Conservation (phyloP, 1,140 invertebrate genomes). For the Drosophila nebulosa region DNA sequence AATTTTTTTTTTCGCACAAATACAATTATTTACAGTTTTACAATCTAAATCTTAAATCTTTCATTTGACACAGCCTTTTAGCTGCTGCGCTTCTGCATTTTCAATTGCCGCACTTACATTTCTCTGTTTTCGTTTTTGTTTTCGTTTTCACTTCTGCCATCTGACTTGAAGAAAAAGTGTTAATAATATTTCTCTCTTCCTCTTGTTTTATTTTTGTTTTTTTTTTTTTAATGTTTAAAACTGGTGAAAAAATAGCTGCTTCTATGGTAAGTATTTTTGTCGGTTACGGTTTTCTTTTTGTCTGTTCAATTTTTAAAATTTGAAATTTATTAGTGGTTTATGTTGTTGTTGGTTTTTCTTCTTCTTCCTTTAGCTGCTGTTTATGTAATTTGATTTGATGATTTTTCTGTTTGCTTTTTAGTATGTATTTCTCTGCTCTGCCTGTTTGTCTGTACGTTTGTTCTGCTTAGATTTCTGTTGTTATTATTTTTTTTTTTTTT, state of each 20-base stretch:
- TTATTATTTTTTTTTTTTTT: slow-evolving; percentile 6
- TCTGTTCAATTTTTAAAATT: slow-evolving; percentile 59
- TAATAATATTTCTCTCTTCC: no score
- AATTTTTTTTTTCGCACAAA: slow-evolving; percentile 48
- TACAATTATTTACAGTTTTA: slow-evolving; percentile 68
- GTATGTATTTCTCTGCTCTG: no score
- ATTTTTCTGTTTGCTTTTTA: no score
- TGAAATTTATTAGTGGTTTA: slow-evolving; percentile 18
- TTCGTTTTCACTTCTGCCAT: not conserved
- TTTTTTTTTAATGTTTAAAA: slow-evolving; percentile 52
- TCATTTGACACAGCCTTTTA: slow-evolving; percentile 11
- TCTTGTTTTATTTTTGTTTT: slow-evolving; percentile 3
- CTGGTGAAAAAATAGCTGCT: slow-evolving; percentile 80
- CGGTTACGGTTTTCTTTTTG: slow-evolving; percentile 41
- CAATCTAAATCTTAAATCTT: slow-evolving; percentile 35
- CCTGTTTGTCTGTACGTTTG: slow-evolving; percentile 8
- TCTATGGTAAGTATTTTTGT: slow-evolving; percentile 62
- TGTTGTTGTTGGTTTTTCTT: not conserved
- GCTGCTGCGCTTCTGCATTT: not conserved
- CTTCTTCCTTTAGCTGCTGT: not conserved
- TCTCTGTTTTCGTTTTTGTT: no score
- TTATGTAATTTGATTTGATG: slow-evolving; percentile 72
- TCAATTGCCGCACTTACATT: not conserved
- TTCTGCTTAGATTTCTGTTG: slow-evolving; percentile 23
- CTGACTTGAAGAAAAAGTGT: not conserved